These are phyloP conservation scores for Casuarius casuarius DNA, from an alignment of 2,113 vertebrate species.

Conservation along the genomic window DNA sequence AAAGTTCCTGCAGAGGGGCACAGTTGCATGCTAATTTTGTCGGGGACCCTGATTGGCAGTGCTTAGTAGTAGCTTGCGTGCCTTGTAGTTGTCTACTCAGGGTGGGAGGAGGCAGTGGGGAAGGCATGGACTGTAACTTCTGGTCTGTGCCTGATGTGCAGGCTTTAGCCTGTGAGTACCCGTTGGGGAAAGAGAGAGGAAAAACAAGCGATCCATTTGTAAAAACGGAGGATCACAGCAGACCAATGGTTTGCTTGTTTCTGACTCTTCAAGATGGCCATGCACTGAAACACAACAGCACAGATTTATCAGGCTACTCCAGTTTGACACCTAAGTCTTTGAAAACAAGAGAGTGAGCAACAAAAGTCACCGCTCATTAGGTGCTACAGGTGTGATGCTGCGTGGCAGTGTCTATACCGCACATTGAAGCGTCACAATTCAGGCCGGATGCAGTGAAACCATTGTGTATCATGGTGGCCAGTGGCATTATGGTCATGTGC, in stretches of 20 bases:
- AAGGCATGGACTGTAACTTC: not conserved
- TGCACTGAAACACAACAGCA: not conserved
- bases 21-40: not conserved
- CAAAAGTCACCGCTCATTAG: not conserved
- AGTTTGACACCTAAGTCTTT: not conserved
- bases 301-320: not conserved
- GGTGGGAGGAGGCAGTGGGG: fast-evolving
- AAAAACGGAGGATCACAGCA: not conserved
- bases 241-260: not conserved
- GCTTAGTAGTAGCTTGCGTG: not conserved
- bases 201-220: not conserved
- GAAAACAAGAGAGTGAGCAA: not conserved
- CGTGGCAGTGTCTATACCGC: not conserved
- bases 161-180: not conserved
- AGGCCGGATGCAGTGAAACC: not conserved
- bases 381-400: not conserved
- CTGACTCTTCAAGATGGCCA: not conserved
- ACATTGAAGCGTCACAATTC: not conserved
- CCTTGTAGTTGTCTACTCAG: not conserved
- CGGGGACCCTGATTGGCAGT: not conserved
- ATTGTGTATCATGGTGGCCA: not conserved
- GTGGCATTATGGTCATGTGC: not conserved
- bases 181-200: not conserved
- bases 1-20: not conserved
- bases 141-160: not conserved